Conservation (phyloP, 2,113 vertebrate genomes). For the Raja brachyura region DNA sequence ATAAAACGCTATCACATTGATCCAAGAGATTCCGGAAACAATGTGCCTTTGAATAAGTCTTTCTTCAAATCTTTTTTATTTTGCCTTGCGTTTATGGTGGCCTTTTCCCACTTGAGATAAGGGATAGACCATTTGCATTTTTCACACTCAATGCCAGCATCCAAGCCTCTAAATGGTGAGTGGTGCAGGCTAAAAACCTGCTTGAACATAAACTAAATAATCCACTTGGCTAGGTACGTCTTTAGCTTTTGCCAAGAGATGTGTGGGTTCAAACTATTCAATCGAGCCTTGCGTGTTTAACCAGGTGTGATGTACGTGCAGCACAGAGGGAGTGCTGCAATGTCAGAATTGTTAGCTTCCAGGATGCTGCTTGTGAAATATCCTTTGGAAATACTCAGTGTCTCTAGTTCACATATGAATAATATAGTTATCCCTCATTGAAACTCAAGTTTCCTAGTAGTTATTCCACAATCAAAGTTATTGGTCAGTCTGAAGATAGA, state of each 20-base stretch:
- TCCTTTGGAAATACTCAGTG: not conserved
- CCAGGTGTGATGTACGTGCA: too few relatives aligned
- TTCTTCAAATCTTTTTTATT: not conserved
- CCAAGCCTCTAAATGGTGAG: not conserved
- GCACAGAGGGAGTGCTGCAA: too few relatives aligned
- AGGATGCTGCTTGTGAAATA: too few relatives aligned
- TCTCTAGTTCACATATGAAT: not conserved
- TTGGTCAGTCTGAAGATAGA: too few relatives aligned
- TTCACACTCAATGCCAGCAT: not conserved
- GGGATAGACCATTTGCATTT: not conserved
- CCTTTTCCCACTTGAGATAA: not conserved
- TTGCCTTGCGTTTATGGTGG: not conserved
- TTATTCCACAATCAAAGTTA: too few relatives aligned
- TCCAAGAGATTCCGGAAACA: slow-evolving; percentile 11
- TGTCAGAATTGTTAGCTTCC: too few relatives aligned
- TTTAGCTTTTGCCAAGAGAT: not conserved
- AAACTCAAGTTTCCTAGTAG: not conserved
- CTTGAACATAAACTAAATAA: not conserved
- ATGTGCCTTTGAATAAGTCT: not conserved
- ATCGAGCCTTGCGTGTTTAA: too few relatives aligned
- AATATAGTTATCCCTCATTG: not conserved
- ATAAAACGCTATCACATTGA: slow-evolving; percentile 27
- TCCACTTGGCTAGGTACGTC: not conserved
- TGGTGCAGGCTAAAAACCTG: too few relatives aligned
- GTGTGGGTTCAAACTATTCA: not conserved